Evolutionary conservation across 2,888 invertebrate genomes (phyloP).

Genomic region (Rhyacophila evoluta): DNA sequence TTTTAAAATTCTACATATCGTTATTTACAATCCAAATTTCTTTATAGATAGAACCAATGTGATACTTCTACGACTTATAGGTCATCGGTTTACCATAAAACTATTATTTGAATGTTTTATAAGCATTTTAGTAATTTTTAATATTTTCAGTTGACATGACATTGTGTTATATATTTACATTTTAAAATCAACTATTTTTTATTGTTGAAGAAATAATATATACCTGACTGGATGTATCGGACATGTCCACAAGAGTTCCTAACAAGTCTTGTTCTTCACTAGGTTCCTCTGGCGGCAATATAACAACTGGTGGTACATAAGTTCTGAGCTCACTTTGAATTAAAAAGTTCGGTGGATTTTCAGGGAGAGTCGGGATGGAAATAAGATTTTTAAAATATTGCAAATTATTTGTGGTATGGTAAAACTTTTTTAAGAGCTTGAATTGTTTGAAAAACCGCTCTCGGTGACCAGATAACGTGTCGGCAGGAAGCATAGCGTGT

Average conservation of each 20-base stretch:
- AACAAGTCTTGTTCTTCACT: slow-evolving; percentile 68
- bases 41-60: no score
- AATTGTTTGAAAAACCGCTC: slow-evolving; percentile 92
- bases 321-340: slow-evolving; percentile 92
- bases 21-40: no score
- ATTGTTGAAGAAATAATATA: neutral
- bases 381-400: slow-evolving; percentile 98
- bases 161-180: no score
- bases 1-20: no score
- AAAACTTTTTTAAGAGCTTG: slow-evolving; percentile 89
- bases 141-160: no score
- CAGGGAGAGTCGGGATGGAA: slow-evolving; percentile 91
- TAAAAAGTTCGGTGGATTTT: slow-evolving; percentile 95
- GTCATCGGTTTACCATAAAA: no score
- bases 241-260: slow-evolving; percentile 76
- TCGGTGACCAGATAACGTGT: slow-evolving; percentile 91
- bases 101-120: no score
- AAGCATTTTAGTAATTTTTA: no score
- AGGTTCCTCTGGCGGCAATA: slow-evolving; percentile 78
- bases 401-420: slow-evolving; percentile 90
- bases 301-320: slow-evolving; percentile 94
- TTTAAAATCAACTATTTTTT: no score
- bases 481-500: slow-evolving; percentile 90
- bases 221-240: slow-evolving; percentile 71
- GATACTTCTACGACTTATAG: no score